Conservation (phyloP, 2,888 invertebrate genomes). For the Eupithecia subfuscata region DNA sequence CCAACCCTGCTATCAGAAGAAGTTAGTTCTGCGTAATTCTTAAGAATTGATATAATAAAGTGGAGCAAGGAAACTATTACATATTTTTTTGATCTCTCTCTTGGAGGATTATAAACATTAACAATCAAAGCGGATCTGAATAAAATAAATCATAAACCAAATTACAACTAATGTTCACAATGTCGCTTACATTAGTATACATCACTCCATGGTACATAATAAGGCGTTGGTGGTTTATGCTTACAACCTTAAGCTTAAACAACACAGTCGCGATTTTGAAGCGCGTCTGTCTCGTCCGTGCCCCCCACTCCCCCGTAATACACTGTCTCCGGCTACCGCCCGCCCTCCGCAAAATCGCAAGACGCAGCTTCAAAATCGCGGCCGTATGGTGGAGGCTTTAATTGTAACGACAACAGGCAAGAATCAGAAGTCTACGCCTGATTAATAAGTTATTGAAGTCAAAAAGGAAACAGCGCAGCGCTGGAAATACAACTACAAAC, state of each 20-base stretch:
- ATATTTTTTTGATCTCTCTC: background rate
- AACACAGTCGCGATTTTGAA: no score
- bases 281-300: no score
- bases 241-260: no score
- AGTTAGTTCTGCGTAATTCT: background rate
- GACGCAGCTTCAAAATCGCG: no score
- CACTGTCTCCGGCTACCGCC: no score
- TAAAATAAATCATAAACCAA: conserved; percentile 7
- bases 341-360: no score
- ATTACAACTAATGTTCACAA: conserved; percentile 7
- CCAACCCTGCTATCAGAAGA: background rate
- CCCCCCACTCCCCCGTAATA: no score
- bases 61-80: background rate
- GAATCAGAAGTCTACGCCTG: background rate
- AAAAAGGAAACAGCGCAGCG: background rate
- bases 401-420: background rate
- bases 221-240: background rate
- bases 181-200: background rate
- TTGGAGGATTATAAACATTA: background rate
- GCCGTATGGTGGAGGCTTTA: no score
- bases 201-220: background rate
- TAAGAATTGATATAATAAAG: background rate
- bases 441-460: background rate
- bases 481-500: background rate
- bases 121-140: background rate